Evolutionary conservation across 2,797 vertebrate species (phyloP), one percentile per base, ranked within the genome.

Genomic region (Bradypodion pumilum): DNA sequence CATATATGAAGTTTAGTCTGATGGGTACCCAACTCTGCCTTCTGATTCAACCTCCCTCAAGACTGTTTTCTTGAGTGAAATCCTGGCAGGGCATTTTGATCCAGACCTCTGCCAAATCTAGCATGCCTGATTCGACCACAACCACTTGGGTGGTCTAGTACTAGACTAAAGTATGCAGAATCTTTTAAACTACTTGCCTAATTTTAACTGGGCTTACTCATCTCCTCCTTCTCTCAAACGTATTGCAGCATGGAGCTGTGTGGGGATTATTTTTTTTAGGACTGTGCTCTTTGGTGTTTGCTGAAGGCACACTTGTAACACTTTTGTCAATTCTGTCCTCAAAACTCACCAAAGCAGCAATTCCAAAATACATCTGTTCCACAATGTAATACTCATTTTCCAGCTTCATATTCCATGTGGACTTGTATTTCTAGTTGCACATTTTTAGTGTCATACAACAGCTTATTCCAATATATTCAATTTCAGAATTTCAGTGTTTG

Each of bases 191-290:
- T 88, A 92, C 91, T 90, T 90, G 88, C 94, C 83, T 87, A 92
- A 90, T 91, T 91, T 92, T 90, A 90, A 85, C 46, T 91, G 92
- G 84, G 85, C 76, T 94, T 93, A 94, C 89, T 94, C 91, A 93
- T 90, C 89, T 87, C 86, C 86, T 91, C 87, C 91, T 89, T 83
- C 72, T 90, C 90, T 90, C 92, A 93, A 70, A 40, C 49, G 27
- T 76, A 62, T 70, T 85, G 62, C 56, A 75, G 65, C 73, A 69
- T 75, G 40, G 42, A 74, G 37, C n/a, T 62, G 12, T 23, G 40
- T 23, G n/a, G 27, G 32, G 40, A 70, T 63, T 40, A 76, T 80
- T 32, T 68, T n/a, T n/a, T n/a, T n/a, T n/a, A 81, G 60, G 23
- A 80, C 63, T 81, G 63, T 81, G 85, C 85, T 83, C 84, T 87